Percentiles rank a stretch among this genome's conserved stretches.
Evolutionary conservation across 2,888 invertebrate genomes (phyloP).

Genomic region (Ceramica pisi): DNA sequence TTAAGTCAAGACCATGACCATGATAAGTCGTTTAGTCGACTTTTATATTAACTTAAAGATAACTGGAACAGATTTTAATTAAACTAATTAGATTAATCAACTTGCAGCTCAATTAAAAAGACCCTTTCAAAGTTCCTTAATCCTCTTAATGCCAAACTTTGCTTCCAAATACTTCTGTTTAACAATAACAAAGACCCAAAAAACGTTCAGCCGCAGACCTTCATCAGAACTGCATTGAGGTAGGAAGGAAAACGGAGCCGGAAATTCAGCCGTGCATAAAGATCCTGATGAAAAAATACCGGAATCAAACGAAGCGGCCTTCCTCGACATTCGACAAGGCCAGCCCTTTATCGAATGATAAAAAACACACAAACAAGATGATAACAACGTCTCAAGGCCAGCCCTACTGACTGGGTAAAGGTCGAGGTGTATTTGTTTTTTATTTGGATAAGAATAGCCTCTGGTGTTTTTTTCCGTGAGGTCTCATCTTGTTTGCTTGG

Average conservation of each 20-base stretch:
- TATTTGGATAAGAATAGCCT: slow-evolving; percentile 64
- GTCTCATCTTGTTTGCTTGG: slow-evolving; percentile 46
- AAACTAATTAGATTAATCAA: slow-evolving; percentile 7
- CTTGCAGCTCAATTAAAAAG: neutral
- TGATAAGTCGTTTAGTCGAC: slow-evolving; percentile 8
- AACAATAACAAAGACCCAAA: slow-evolving; percentile 6
- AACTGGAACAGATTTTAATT: slow-evolving; percentile 31
- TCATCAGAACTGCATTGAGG: slow-evolving; percentile 71
- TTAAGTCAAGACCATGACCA: slow-evolving; percentile 45
- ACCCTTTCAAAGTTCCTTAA: neutral
- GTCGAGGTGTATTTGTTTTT: slow-evolving; percentile 79
- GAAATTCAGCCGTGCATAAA: slow-evolving; percentile 82
- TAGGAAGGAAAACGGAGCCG: slow-evolving; percentile 83
- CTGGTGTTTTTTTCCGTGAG: slow-evolving; percentile 68
- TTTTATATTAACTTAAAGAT: slow-evolving; percentile 22
- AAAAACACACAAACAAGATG: slow-evolving; percentile 80
- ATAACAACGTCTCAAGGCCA: slow-evolving; percentile 84
- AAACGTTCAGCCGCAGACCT: slow-evolving; percentile 61
- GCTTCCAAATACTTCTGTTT: slow-evolving; percentile 1
- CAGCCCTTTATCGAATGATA: slow-evolving; percentile 86
- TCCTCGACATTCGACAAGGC: slow-evolving; percentile 79
- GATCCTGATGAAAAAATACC: slow-evolving; percentile 77
- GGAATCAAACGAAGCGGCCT: slow-evolving; percentile 80
- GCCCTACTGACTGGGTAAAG: slow-evolving; percentile 83
- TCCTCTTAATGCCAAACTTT: neutral